Base-by-base conservation (phyloP, 2,113 vertebrate genomes). In the Phylloscopus trochiloides region DNA sequence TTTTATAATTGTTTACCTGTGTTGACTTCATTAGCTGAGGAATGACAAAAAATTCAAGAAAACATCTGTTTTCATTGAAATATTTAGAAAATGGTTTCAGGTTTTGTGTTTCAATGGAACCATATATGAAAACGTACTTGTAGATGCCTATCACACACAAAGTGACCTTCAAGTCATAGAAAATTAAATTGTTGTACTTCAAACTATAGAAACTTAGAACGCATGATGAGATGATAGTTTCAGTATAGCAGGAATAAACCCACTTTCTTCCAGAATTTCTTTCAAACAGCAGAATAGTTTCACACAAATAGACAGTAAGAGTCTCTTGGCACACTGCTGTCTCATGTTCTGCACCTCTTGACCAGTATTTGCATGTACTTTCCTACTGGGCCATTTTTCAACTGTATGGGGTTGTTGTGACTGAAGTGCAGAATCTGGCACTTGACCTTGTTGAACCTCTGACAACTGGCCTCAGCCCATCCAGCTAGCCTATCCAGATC, bases 351-450 rank as follows among this genome's bases (percentile, higher is more conserved):
- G 8, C 11, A 3, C 16, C 18, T n/a, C 7, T 14, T 67, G 38
- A 59, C 16, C 24, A 25, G 17, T 17, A 59, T 3, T 43, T 4
- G 0, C 12, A 12, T 10, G 4, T 9, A 3, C 16, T 38, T 67
- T 59, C 21, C 28, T 9, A 10, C 8, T 29, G 22, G 13, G 4
- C 8, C 19, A 10, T 38, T 81, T 66, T 74, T 32, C 28, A 38
- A 0, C 16, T 38, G 2, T 14, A 4, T 34, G n/a, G 17, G n/a
- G 5, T 29, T 51, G 5, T 9, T 67, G 38, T 59, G 59, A n/a
- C 6, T 7, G 19, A 51, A 20, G 52, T 17, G 10, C 5, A 19
- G 31, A 19, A 51, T 10, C 6, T 0, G 0, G 18, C 15, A 14
- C 31, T 20, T 38, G n/a, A 16, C 32, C 24, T 73, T 3, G 11